These are phyloP conservation scores for Odontophorus gujanensis DNA, from an alignment of 2,113 vertebrate species.

Conservation along the genomic window DNA sequence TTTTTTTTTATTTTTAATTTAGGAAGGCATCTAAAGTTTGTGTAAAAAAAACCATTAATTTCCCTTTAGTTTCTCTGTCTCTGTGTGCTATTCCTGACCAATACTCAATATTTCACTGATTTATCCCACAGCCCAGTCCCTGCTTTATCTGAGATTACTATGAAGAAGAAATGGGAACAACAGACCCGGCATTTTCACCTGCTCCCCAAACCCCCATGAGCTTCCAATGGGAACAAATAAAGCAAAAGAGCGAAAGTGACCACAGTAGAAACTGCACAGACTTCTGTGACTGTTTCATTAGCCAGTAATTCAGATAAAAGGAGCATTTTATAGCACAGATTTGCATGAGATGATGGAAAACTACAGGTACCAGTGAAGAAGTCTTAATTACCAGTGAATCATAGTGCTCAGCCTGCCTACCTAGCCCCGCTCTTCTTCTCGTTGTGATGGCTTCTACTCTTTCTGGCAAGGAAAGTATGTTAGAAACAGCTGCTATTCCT, in stretches of 20 bases:
- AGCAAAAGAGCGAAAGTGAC: neutral
- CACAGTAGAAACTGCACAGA: neutral
- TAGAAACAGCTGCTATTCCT: constrained; percentile 52
- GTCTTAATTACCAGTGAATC: neutral
- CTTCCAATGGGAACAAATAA: neutral
- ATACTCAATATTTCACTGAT: fast-evolving
- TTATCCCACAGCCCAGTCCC: neutral
- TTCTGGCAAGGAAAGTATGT: constrained; percentile 47
- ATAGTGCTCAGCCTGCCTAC: neutral
- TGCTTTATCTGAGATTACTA: neutral
- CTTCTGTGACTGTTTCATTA: neutral
- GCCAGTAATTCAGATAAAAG: neutral
- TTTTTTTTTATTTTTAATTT: neutral
- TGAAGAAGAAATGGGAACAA: neutral
- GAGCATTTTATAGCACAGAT: neutral
- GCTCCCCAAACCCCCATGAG: neutral
- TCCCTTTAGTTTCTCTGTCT: neutral
- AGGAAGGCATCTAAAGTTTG: neutral
- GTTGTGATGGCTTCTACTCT: constrained; percentile 30
- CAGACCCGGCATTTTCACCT: neutral
- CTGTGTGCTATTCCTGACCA: neutral
- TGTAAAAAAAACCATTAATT: neutral
- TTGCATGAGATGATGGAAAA: neutral
- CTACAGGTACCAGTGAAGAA: neutral
- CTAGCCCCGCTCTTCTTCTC: neutral